phyloP scores from a whole-genome alignment of 2,888 invertebrate genomes.

The Pantelozetes paolii region DNA sequence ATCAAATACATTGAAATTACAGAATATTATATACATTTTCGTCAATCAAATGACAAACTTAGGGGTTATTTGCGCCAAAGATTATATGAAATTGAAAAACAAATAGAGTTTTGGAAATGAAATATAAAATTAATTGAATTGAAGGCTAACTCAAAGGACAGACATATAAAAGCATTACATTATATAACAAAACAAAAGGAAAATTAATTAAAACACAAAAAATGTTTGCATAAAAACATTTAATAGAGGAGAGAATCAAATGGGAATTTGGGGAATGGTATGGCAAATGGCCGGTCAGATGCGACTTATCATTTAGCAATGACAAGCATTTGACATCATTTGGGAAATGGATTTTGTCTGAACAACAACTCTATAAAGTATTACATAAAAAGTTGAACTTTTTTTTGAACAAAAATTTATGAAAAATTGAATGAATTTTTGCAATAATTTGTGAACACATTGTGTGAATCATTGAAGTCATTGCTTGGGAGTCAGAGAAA shows the following conservation, averaged over 20 bases:
- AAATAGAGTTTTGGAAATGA: no score
- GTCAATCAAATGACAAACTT: no score
- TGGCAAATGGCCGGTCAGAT: constrained; percentile 9
- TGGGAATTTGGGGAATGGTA: not conserved
- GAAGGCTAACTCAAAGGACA: no score
- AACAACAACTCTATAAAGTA: not conserved
- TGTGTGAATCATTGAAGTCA: constrained; percentile 1
- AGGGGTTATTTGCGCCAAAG: no score
- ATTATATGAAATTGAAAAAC: no score
- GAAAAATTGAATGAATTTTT: constrained; percentile 3
- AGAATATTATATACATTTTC: not conserved
- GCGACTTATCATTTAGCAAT: constrained; percentile 13
- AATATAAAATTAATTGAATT: no score
- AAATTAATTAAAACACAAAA: no score
- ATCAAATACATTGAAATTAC: not conserved
- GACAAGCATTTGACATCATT: constrained; percentile 17
- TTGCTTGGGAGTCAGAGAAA: not conserved
- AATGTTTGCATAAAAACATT: no score
- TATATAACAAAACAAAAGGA: no score
- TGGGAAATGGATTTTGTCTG: constrained; percentile 25
- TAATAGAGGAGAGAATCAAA: no score
- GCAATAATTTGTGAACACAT: constrained; percentile 14
- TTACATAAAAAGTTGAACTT: constrained; percentile 13
- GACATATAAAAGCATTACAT: not conserved
- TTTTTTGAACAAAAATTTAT: no score